Conservation (phyloP, 2,888 invertebrate species). For the Timema podura region DNA sequence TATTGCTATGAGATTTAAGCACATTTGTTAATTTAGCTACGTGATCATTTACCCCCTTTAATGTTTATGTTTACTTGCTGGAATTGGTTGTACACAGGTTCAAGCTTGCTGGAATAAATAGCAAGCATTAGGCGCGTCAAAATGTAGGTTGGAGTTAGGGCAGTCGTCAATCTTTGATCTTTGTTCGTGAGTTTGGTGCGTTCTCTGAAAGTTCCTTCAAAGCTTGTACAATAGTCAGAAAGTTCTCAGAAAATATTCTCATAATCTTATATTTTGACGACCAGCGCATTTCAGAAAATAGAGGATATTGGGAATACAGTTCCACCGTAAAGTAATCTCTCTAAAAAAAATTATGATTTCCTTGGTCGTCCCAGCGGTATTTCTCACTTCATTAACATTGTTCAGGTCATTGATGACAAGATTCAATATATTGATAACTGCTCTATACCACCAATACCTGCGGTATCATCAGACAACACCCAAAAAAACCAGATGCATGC, state of each 20-base stretch:
- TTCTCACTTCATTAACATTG: conserved; percentile 33
- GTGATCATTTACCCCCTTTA: neutral
- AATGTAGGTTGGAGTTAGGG: conserved; percentile 14
- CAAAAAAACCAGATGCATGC: conserved; percentile 31
- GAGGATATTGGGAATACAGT: conserved; percentile 1
- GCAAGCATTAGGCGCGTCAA: conserved; percentile 7
- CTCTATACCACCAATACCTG: conserved; percentile 37
- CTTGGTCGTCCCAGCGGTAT: conserved; percentile 14
- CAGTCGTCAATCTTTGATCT: neutral
- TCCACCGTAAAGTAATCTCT: conserved; percentile 4
- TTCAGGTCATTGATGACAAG: conserved; percentile 35
- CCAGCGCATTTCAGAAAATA: conserved; percentile 12
- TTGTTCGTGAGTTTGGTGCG: neutral
- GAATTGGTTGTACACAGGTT: conserved; percentile 9
- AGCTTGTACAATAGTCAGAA: conserved; percentile 9
- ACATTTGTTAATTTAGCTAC: conserved; percentile 12
- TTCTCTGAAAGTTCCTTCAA: neutral
- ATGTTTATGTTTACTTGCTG: conserved; percentile 8
- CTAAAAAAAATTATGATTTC: conserved; percentile 17
- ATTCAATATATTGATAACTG: conserved; percentile 37
- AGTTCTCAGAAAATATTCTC: conserved; percentile 13
- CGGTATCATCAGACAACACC: conserved; percentile 37
- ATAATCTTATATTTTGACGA: conserved; percentile 7
- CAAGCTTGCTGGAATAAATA: conserved; percentile 14
- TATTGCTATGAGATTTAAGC: neutral